Conservation (phyloP, 35 echinoderm and acorn worm species). For the Acanthaster planci region DNA sequence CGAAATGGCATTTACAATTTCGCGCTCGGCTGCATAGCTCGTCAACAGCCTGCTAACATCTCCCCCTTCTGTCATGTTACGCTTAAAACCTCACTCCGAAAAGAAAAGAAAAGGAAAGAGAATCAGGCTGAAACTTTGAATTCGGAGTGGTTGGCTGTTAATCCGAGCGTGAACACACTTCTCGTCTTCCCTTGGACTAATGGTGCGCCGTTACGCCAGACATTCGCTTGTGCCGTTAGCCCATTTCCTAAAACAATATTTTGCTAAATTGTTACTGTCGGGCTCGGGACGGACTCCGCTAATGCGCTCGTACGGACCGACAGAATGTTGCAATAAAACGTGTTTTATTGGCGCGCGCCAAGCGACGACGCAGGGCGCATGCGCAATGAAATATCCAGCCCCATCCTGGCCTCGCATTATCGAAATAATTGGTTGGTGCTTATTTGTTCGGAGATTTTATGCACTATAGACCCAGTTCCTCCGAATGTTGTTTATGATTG, state of each 20-base stretch:
- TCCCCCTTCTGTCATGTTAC: background rate
- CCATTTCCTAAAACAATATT: conserved; percentile 34
- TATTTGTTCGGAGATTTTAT: too few relatives aligned
- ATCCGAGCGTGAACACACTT: background rate
- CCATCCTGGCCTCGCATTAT: too few relatives aligned
- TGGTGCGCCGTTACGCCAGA: background rate
- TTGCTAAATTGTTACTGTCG: background rate
- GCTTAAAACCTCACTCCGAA: too few relatives aligned
- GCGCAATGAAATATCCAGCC: conserved; percentile 11
- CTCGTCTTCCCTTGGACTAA: background rate
- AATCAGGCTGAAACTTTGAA: background rate
- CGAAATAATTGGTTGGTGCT: too few relatives aligned
- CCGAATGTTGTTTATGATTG: too few relatives aligned
- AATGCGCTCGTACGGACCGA: conserved; percentile 14
- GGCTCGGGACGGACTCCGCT: background rate
- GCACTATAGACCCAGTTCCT: too few relatives aligned
- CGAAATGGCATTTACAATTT: conserved; percentile 27
- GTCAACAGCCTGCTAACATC: background rate
- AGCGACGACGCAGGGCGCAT: background rate
- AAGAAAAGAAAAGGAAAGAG: too few relatives aligned
- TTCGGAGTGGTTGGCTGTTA: background rate
- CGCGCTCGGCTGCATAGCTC: background rate
- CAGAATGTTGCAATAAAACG: conserved; percentile 23
- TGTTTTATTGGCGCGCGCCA: conserved; percentile 5
- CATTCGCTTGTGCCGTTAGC: background rate